phyloP scores from a whole-genome alignment of 2,113 vertebrate species.

The Protobothrops flavoviridis region DNA sequence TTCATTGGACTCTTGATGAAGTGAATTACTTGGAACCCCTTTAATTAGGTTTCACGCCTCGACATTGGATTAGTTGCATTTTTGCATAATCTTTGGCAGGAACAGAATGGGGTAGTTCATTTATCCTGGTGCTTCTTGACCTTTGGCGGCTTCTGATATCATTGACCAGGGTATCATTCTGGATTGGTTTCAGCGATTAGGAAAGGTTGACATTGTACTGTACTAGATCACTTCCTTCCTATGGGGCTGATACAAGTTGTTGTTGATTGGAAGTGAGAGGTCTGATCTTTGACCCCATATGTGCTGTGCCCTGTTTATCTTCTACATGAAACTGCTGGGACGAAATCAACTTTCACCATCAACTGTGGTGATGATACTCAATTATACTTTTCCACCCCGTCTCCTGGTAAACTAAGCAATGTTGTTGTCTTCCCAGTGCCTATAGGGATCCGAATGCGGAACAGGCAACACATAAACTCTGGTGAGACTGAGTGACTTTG shows the following conservation, averaged over 20 bases:
- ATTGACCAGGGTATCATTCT: neutral
- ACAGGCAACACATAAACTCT: neutral
- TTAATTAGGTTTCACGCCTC: neutral
- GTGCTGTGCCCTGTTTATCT: neutral
- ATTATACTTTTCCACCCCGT: neutral
- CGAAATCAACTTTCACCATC: neutral
- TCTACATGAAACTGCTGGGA: neutral
- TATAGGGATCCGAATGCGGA: neutral
- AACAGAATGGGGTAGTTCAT: neutral
- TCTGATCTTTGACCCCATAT: neutral
- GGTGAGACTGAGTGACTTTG: neutral
- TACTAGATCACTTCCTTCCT: neutral
- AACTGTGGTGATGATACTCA: neutral
- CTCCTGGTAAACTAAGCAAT: neutral
- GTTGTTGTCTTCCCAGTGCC: neutral
- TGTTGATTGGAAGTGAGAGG: neutral
- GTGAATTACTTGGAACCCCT: neutral
- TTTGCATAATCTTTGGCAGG: neutral
- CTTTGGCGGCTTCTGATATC: neutral
- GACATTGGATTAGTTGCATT: neutral
- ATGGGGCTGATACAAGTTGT: neutral
- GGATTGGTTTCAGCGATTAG: neutral
- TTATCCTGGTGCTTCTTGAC: neutral
- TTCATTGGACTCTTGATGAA: neutral
- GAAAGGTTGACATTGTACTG: neutral